phyloP scores from a whole-genome alignment of 2,797 vertebrate genomes.

The Chiroxiphia lanceolata region DNA sequence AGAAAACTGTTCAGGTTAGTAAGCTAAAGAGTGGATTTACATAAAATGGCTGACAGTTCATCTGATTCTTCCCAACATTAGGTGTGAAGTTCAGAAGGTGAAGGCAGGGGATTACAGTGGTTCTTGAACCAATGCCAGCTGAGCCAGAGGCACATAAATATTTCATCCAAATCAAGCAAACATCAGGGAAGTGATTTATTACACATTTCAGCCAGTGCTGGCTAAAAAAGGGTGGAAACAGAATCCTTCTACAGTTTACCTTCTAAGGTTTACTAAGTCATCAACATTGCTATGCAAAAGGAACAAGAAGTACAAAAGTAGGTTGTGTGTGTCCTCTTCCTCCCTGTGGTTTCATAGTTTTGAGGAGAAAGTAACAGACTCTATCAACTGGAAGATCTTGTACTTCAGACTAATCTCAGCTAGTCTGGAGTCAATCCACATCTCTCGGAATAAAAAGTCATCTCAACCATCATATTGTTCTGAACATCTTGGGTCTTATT shows the following conservation, averaged over 20 bases:
- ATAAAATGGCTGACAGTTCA: background rate
- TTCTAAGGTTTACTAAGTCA: background rate
- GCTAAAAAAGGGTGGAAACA: background rate
- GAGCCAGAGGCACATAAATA: background rate
- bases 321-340: background rate
- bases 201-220: background rate
- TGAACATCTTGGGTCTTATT: background rate
- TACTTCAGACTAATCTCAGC: background rate
- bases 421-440: background rate
- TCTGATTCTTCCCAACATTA: background rate
- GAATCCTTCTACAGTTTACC: background rate
- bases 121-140: background rate
- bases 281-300: background rate
- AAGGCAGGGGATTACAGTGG: background rate
- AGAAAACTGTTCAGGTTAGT: background rate
- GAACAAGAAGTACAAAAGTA: background rate
- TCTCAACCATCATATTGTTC: background rate
- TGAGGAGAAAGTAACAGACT: background rate
- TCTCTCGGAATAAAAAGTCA: background rate
- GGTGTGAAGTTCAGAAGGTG: background rate
- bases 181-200: background rate
- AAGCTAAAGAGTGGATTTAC: background rate
- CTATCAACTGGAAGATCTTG: background rate
- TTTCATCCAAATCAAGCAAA: slow-evolving; percentile 8
- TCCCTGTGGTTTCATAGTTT: background rate